Evolutionary conservation across 2,113 vertebrate genomes (phyloP).

Genomic region (Lampris incognitus): DNA sequence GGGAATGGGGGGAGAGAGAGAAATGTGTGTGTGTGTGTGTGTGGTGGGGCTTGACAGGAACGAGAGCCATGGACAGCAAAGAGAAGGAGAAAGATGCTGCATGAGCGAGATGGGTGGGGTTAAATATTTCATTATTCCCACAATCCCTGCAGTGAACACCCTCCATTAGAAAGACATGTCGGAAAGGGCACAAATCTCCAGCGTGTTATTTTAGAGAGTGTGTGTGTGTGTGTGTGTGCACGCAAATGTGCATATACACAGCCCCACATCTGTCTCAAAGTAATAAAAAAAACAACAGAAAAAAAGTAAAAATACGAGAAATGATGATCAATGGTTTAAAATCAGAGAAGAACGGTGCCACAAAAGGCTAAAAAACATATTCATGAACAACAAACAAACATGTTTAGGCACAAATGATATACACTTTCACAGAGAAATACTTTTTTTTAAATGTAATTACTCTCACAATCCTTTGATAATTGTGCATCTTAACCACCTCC

Average conservation of each 20-base stretch:
- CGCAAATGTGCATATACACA: background rate
- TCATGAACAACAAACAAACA: constrained; percentile 3
- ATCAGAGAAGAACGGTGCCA: background rate
- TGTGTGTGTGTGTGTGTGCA: background rate
- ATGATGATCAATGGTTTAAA: background rate
- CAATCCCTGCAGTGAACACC: constrained; percentile 44
- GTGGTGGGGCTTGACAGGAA: background rate
- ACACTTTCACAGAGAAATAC: background rate
- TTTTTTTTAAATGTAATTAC: too few species aligned
- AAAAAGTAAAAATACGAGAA: background rate
- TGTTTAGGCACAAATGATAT: background rate
- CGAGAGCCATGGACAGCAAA: background rate
- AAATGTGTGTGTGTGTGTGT: background rate
- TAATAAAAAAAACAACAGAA: background rate
- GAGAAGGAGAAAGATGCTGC: background rate
- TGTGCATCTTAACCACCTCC: too few species aligned
- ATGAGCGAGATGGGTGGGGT: constrained; percentile 32
- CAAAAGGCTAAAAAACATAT: background rate
- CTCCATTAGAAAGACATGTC: constrained; percentile 31
- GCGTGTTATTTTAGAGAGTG: background rate
- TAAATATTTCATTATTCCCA: constrained; percentile 59
- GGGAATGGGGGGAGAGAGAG: too few species aligned
- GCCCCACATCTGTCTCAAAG: background rate
- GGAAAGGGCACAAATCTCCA: background rate
- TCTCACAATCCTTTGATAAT: too few species aligned